Evolutionary conservation across 2,113 vertebrate genomes (phyloP).

Genomic region (Thalassoma bifasciatum): DNA sequence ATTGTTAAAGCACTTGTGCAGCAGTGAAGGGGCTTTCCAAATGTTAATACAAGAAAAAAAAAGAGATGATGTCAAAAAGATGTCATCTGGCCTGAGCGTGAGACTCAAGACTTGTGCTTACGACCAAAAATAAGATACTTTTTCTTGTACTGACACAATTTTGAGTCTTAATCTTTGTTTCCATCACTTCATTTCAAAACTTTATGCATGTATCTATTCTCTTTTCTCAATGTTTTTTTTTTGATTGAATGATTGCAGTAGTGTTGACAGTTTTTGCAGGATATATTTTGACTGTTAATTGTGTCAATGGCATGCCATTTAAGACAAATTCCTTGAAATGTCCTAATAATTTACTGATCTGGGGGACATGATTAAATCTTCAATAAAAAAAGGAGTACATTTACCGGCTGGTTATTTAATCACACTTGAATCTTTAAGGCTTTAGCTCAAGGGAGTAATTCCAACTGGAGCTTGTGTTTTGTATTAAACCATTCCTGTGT

Average conservation of each 20-base stretch:
- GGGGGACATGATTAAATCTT: neutral
- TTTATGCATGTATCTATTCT: no score
- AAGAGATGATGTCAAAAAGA: no score
- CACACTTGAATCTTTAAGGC: neutral
- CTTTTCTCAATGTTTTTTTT: neutral
- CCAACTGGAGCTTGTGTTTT: neutral
- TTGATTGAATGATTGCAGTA: neutral
- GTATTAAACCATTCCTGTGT: neutral
- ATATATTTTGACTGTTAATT: neutral
- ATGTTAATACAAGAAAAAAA: no score
- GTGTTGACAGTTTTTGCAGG: neutral
- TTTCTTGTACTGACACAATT: neutral
- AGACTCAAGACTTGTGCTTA: no score
- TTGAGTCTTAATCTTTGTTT: neutral
- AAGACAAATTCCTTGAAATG: neutral
- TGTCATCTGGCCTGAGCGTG: no score
- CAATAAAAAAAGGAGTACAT: no score
- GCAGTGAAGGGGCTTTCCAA: neutral
- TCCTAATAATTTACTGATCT: no score
- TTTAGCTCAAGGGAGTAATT: neutral
- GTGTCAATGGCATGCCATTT: neutral
- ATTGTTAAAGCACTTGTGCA: neutral
- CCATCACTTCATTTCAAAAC: no score
- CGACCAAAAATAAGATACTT: neutral
- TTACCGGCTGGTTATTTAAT: neutral